Percentiles rank a stretch among this genome's conserved stretches.
These are phyloP conservation scores for Lethenteron reissneri DNA, from an alignment of 2,113 vertebrate genomes.

Conservation along the genomic window DNA sequence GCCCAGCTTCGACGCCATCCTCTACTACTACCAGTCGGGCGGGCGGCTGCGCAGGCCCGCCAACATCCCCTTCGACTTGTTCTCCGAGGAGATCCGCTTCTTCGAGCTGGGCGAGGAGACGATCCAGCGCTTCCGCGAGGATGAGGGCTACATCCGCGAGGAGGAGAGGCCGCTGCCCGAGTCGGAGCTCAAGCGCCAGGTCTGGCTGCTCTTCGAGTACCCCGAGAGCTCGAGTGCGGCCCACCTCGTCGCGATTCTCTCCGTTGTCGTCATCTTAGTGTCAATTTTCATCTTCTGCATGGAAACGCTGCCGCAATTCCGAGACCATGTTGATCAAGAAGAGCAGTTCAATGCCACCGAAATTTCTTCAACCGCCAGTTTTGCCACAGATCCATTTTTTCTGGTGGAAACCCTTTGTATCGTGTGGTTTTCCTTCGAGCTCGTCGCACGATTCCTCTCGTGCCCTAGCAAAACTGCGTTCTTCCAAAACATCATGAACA, in stretches of 20 bases:
- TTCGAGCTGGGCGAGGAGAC: constrained; percentile 54
- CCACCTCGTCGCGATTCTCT: constrained; percentile 59
- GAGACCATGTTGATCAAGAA: constrained; percentile 41
- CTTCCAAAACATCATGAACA: constrained; percentile 78
- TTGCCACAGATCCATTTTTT: constrained; percentile 52
- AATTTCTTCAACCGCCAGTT: constrained; percentile 17
- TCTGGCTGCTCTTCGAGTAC: constrained; percentile 75
- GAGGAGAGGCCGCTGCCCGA: constrained; percentile 32
- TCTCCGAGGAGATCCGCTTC: constrained; percentile 64
- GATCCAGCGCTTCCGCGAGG: constrained; percentile 44
- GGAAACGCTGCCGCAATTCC: constrained; percentile 68
- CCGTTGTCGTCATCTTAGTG: constrained; percentile 65
- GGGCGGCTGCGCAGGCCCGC: constrained; percentile 48
- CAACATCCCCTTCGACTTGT: constrained; percentile 59
- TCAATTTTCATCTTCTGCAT: constrained; percentile 83
- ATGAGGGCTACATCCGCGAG: constrained; percentile 52
- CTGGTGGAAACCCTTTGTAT: constrained; percentile 65
- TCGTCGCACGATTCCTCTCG: constrained; percentile 36
- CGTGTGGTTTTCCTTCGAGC: constrained; percentile 70
- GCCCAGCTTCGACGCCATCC: constrained; percentile 48
- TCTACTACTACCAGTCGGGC: constrained; percentile 76
- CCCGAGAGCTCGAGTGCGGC: constrained; percentile 58
- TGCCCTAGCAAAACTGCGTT: constrained; percentile 48
- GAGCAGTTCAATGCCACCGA: constrained; percentile 13
- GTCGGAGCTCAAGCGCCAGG: constrained; percentile 28